phyloP scores from a whole-genome alignment of 64 coral and sea anemone genomes.

The Trachythela sp. region DNA sequence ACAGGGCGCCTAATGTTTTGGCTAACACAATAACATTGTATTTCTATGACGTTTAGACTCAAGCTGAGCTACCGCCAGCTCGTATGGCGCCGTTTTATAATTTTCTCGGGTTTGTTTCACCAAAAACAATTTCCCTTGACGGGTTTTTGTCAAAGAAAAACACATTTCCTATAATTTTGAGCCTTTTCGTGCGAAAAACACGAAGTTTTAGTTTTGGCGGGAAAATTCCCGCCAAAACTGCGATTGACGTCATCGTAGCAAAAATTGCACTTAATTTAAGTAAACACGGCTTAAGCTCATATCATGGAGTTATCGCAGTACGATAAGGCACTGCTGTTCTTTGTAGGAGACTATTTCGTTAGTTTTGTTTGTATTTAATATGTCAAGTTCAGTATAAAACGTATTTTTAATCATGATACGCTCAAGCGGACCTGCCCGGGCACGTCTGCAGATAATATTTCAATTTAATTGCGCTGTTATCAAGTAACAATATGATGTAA shows the following conservation, averaged over 20 bases:
- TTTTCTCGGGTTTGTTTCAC: background rate
- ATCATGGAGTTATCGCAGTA: background rate
- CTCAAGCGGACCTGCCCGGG: background rate
- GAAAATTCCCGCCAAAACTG: background rate
- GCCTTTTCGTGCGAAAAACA: background rate
- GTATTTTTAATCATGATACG: background rate
- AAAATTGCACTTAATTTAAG: background rate
- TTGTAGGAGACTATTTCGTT: background rate
- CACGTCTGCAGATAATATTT: background rate
- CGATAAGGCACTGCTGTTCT: background rate
- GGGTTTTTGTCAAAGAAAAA: background rate
- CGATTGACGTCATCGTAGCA: background rate
- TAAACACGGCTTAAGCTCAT: background rate
- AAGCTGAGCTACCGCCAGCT: background rate
- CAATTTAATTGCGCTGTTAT: background rate
- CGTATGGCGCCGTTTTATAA: background rate
- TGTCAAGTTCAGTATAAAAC: background rate
- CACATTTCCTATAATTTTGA: background rate
- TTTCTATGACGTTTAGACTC: background rate
- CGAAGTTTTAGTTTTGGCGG: background rate
- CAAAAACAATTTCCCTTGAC: background rate
- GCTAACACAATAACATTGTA: background rate
- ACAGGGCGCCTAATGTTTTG: background rate
- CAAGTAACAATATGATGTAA: background rate
- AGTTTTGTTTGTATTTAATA: background rate